Percentiles rank a stretch among this genome's conserved stretches.
Evolutionary conservation across 2,113 vertebrate species (phyloP).

Genomic region (Platanista minor): DNA sequence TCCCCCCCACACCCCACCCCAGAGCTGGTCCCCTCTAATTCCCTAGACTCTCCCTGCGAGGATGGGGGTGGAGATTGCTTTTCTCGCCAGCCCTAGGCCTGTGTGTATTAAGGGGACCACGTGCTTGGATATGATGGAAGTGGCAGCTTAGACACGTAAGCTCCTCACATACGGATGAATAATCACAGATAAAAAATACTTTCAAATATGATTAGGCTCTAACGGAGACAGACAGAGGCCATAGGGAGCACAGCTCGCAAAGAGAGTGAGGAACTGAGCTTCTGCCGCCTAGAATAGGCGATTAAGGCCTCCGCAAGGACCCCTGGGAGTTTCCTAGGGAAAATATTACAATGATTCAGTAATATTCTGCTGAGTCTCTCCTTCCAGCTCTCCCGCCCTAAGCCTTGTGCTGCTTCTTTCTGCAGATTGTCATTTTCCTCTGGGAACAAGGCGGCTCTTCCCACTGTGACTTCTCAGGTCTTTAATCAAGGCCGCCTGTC

Average conservation of each 20-base stretch:
- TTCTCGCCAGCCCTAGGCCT: neutral
- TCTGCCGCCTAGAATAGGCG: neutral
- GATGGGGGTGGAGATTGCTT: neutral
- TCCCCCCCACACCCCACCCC: neutral
- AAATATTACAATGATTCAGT: neutral
- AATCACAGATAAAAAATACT: constrained; percentile 66
- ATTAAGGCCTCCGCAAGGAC: neutral
- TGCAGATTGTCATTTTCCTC: neutral
- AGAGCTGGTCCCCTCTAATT: neutral
- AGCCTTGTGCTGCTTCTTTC: neutral
- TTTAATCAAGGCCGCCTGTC: neutral
- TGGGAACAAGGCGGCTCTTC: neutral
- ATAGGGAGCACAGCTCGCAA: neutral
- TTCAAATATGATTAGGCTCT: constrained; percentile 46
- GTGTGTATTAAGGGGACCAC: neutral
- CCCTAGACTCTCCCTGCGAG: neutral
- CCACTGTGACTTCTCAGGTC: neutral
- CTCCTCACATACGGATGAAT: constrained; percentile 45
- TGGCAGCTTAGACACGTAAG: constrained; percentile 22
- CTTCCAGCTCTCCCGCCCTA: neutral
- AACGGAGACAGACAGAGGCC: constrained; percentile 12
- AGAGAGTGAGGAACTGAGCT: neutral
- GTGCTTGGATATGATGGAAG: constrained; percentile 33
- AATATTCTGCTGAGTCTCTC: neutral
- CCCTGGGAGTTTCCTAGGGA: neutral